These are phyloP conservation scores for Hesperia comma DNA, from an alignment of 2,888 invertebrate species.

Conservation along the genomic window DNA sequence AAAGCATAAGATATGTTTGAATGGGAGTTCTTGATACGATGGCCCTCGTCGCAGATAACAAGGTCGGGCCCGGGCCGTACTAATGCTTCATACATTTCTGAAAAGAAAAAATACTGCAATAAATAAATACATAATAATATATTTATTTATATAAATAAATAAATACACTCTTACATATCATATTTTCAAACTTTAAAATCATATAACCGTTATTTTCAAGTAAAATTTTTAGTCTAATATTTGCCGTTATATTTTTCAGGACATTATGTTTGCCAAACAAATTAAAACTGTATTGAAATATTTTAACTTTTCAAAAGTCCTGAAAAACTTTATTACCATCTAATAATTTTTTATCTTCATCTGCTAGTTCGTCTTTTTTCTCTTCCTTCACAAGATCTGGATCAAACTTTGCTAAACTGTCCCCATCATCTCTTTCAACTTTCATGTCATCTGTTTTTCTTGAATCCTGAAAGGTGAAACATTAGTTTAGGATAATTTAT, in stretches of 20 bases:
- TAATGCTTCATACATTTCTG: slow-evolving; percentile 92
- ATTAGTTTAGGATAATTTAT: not conserved
- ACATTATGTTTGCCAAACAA: too few relatives aligned
- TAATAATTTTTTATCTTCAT: slow-evolving; percentile 88
- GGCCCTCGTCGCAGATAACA: slow-evolving; percentile 98
- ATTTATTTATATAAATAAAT: too few relatives aligned
- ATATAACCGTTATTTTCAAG: too few relatives aligned
- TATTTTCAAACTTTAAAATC: too few relatives aligned
- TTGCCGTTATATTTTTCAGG: too few relatives aligned
- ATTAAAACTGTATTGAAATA: too few relatives aligned
- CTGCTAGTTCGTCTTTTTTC: slow-evolving; percentile 76
- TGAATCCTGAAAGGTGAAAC: slow-evolving; percentile 53
- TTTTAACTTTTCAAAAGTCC: too few relatives aligned
- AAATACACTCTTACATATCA: too few relatives aligned
- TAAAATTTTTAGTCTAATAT: too few relatives aligned
- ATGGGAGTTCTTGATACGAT: slow-evolving; percentile 98
- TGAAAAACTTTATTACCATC: slow-evolving; percentile 80
- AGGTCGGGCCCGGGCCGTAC: slow-evolving; percentile 96
- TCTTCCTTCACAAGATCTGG: slow-evolving; percentile 78
- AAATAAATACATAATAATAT: too few relatives aligned
- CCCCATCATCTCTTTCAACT: slow-evolving; percentile 67
- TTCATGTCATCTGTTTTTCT: slow-evolving; percentile 66
- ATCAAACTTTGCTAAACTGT: slow-evolving; percentile 69
- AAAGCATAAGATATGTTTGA: slow-evolving; percentile 98
- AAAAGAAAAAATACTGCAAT: slow-evolving; percentile 45